A percentile compares a stretch with the other conserved stretches of the same genome.
phyloP scores from a whole-genome alignment of 2,888 invertebrate species.

The Agriopis leucophaearia region DNA sequence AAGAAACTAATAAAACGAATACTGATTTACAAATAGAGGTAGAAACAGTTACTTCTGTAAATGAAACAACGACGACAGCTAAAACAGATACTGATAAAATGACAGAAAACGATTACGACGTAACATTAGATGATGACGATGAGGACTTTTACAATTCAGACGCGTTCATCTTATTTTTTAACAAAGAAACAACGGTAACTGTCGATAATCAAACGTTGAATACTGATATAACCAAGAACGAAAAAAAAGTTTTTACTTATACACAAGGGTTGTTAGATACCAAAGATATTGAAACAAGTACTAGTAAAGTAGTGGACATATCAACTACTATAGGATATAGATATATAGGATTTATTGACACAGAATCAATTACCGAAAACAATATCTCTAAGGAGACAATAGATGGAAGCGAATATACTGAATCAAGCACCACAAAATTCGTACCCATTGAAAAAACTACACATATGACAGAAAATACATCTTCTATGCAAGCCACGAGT shows the following conservation, averaged over 20 bases:
- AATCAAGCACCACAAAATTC: not conserved
- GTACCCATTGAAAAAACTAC: not conserved
- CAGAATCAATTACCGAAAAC: slow-evolving; percentile 4
- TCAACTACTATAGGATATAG: too few species aligned
- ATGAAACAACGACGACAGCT: slow-evolving; percentile 8
- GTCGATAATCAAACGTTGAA: not conserved
- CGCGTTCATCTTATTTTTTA: not conserved
- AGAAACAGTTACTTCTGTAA: not conserved
- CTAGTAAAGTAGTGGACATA: not conserved
- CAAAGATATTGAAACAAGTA: slow-evolving; percentile 4
- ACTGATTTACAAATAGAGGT: not conserved
- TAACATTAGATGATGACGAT: slow-evolving; percentile 1
- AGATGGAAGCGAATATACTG: not conserved
- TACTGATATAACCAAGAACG: slow-evolving; percentile 4
- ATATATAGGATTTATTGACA: not conserved
- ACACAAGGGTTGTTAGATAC: not conserved
- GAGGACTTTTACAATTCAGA: slow-evolving; percentile 5
- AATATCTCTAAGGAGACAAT: not conserved
- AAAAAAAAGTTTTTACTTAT: slow-evolving; percentile 4
- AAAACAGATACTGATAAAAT: not conserved
- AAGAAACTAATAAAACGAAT: not conserved
- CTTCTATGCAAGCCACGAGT: not conserved
- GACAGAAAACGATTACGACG: slow-evolving; percentile 1
- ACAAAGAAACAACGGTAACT: slow-evolving; percentile 3
- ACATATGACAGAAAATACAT: not conserved